Conservation (phyloP, 2,888 invertebrate genomes). For the Keiferia lycopersicella region DNA sequence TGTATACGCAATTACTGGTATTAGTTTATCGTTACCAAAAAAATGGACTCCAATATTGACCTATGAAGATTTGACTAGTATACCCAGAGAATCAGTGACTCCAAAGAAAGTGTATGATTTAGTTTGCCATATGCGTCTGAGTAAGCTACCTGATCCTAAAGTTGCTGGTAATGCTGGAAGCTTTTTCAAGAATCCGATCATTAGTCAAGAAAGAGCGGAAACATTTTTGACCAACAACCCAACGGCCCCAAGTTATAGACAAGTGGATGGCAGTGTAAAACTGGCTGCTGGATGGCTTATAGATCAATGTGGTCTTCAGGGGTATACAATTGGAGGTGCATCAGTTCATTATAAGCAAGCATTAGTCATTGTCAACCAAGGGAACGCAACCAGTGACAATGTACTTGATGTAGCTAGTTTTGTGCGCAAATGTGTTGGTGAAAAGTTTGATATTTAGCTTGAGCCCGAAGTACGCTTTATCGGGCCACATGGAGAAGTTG, state of each 20-base stretch:
- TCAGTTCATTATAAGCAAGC: slow-evolving; percentile 33
- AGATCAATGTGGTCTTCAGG: slow-evolving; percentile 32
- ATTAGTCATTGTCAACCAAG: slow-evolving; percentile 31
- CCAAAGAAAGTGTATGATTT: not conserved
- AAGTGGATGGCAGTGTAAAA: slow-evolving; percentile 25
- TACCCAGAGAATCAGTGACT: not conserved
- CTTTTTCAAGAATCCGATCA: slow-evolving; percentile 30
- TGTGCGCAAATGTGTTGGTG: slow-evolving; percentile 28
- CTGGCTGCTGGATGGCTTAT: slow-evolving; percentile 35
- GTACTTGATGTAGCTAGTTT: slow-evolving; percentile 27
- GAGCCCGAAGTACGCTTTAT: slow-evolving; percentile 30
- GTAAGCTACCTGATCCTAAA: slow-evolving; percentile 32
- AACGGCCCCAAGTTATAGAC: not conserved
- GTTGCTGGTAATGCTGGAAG: slow-evolving; percentile 33
- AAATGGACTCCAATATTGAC: slow-evolving; percentile 29
- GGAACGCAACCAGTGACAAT: slow-evolving; percentile 31
- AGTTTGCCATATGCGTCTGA: not conserved
- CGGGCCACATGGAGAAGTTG: not conserved
- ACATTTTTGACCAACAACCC: not conserved
- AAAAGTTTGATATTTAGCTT: slow-evolving; percentile 30
- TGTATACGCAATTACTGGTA: not conserved
- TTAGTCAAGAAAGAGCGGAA: not conserved
- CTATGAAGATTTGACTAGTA: slow-evolving; percentile 26
- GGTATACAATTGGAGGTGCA: slow-evolving; percentile 30
- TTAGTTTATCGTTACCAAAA: slow-evolving; percentile 19